Evolutionary conservation across 1,140 invertebrate species (phyloP).

Genomic region (Tenebrio molitor): DNA sequence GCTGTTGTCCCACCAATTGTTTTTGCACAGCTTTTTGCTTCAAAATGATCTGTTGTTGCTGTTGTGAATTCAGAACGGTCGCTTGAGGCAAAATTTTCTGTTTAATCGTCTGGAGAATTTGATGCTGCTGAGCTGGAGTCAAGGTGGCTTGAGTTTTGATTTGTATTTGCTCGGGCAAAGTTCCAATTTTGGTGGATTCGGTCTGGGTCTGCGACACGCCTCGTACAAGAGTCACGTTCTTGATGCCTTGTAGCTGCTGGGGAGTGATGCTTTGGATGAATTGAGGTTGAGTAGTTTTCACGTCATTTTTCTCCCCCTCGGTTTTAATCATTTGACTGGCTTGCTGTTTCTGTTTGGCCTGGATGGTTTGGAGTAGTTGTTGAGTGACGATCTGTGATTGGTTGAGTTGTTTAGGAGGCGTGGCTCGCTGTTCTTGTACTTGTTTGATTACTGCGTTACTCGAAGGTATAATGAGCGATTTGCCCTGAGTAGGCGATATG

Average conservation of each 20-base stretch:
- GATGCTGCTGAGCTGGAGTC: constrained; percentile 67
- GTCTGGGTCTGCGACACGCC: constrained; percentile 37
- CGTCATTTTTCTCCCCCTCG: constrained; percentile 56
- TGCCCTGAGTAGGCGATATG: constrained; percentile 62
- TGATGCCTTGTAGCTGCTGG: constrained; percentile 62
- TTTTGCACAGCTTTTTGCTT: constrained; percentile 61
- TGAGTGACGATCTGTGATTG: constrained; percentile 55
- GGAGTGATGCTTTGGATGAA: constrained; percentile 61
- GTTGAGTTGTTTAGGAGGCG: constrained; percentile 51
- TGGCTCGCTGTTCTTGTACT: constrained; percentile 53
- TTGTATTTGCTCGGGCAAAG: constrained; percentile 47
- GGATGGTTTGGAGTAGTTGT: constrained; percentile 58
- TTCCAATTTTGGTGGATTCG: constrained; percentile 1
- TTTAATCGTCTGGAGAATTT: constrained; percentile 66
- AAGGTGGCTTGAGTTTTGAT: constrained; percentile 62
- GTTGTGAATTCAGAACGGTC: constrained; percentile 54
- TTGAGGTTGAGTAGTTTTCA: constrained; percentile 57
- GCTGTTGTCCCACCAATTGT: constrained; percentile 51
- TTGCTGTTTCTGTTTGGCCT: constrained; percentile 55
- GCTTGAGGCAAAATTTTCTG: constrained; percentile 64
- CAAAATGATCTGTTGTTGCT: constrained; percentile 60
- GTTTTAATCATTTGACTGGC: constrained; percentile 32
- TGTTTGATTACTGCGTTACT: constrained; percentile 59
- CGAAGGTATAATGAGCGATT: constrained; percentile 63
- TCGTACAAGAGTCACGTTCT: constrained; percentile 61